Evolutionary conservation across 2,113 vertebrate species (phyloP), one percentile per base, ranked within the genome.

Genomic region (Pseudorhombus dupliciocellatus): DNA sequence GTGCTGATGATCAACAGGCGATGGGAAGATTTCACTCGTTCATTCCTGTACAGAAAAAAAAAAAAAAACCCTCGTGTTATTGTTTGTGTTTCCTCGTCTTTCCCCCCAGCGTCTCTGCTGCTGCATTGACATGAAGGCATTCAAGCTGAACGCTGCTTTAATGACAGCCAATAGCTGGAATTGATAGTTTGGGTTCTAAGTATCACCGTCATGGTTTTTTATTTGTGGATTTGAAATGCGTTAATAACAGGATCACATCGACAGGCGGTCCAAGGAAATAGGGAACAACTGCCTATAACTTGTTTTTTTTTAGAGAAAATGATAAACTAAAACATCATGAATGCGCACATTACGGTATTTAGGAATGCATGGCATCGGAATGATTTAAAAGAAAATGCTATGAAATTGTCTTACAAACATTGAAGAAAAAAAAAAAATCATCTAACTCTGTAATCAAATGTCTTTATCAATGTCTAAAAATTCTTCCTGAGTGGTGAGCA

Each of bases 51-150:
- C 4, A 50, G 57, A 74, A 73, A 70, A 68, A 34, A 34, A 52
- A 48, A 63, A 51, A 34, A 34, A 52, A 48, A 63, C 46, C 21
- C 53, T 73, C 22, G 58, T 53, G 4, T 25, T 14, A 54, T 58
- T 30, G 14, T 66, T 63, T 12, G n/a, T 20, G 54, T 60, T 5
- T 10, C 28, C 26, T 9, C 14, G 4, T 70, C 42, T 66, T 51
- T 73, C 15, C 16, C 16, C 34, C 57, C 11, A 22, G 31, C 10
- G 58, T 25, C 78, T 91, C 90, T 88, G 90, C 75, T 66, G 84
- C 82, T 87, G 90, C 88, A 86, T 90, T 92, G 90, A 91, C 73
- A 92, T 92, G 90, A 93, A 89, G 85, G 90, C 90, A 55, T 74
- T 79, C 85, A 89, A 85, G 90, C 86, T 84, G 65, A 84, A 63